A percentile compares a stretch with the other conserved stretches of the same genome.
Evolutionary conservation across 2,797 vertebrate species (phyloP).

Genomic region (Micrastur ruficollis): DNA sequence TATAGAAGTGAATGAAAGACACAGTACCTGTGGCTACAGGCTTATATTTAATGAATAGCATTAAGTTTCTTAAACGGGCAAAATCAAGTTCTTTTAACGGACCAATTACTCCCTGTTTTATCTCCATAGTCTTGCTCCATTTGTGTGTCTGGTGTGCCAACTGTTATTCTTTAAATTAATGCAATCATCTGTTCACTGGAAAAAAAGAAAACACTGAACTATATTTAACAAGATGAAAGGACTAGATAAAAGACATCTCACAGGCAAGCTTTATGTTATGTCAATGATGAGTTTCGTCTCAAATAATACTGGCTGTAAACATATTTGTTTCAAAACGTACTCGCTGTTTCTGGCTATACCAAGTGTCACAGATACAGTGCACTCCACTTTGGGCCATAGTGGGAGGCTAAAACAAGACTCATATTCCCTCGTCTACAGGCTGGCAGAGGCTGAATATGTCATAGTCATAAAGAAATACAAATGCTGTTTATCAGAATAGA

Average conservation of each 20-base stretch:
- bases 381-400: neutral
- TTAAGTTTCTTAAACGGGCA: neutral
- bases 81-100: neutral
- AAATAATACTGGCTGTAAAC: neutral
- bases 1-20: neutral
- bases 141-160: neutral
- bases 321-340: neutral
- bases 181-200: neutral
- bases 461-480: constrained; percentile 11
- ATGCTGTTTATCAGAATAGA: neutral
- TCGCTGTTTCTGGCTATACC: neutral
- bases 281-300: neutral
- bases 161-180: constrained; percentile 15
- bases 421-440: neutral
- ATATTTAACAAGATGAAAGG: constrained; percentile 23
- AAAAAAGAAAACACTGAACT: neutral
- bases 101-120: neutral
- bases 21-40: neutral
- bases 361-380: neutral
- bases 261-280: neutral
- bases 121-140: neutral
- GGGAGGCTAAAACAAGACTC: neutral
- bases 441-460: neutral
- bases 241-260: neutral
- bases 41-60: neutral